A percentile compares a stretch with the other conserved stretches of the same genome.
Evolutionary conservation across 2,113 vertebrate species (phyloP).

Genomic region (Cyanoliseus patagonus): DNA sequence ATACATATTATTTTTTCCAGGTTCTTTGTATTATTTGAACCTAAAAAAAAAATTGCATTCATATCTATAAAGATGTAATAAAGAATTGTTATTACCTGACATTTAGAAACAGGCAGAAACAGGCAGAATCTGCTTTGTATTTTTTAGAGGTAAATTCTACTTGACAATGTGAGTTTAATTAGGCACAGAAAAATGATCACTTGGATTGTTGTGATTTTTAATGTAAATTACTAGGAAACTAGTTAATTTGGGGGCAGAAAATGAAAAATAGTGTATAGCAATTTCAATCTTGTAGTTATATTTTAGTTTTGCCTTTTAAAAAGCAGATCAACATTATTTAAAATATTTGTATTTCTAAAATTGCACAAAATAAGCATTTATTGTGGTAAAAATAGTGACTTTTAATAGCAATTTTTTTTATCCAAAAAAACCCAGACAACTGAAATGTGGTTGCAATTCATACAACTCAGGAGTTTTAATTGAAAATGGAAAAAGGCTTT

Average conservation of each 20-base stretch:
- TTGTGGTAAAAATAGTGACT: neutral
- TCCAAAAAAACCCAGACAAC: accelerated
- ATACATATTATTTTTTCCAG: neutral
- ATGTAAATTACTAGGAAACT: neutral
- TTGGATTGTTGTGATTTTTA: neutral
- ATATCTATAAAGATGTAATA: neutral
- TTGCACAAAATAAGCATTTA: neutral
- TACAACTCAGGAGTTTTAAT: neutral
- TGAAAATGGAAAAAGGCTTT: neutral
- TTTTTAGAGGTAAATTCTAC: neutral
- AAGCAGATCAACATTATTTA: neutral
- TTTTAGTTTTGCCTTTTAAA: neutral
- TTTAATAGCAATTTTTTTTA: neutral
- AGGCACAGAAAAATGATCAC: neutral
- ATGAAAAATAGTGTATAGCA: neutral
- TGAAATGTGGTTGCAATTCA: neutral
- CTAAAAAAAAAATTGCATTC: neutral
- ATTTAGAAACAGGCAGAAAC: neutral
- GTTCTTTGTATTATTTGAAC: neutral
- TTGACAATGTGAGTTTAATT: neutral
- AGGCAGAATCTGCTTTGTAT: neutral
- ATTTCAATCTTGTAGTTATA: neutral
- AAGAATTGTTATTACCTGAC: neutral
- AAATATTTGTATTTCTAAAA: neutral
- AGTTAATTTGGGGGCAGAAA: neutral